A percentile compares a stretch with the other conserved stretches of the same genome.
These are phyloP conservation scores for Pseudorhombus dupliciocellatus DNA, from an alignment of 2,113 vertebrate species.

Conservation along the genomic window DNA sequence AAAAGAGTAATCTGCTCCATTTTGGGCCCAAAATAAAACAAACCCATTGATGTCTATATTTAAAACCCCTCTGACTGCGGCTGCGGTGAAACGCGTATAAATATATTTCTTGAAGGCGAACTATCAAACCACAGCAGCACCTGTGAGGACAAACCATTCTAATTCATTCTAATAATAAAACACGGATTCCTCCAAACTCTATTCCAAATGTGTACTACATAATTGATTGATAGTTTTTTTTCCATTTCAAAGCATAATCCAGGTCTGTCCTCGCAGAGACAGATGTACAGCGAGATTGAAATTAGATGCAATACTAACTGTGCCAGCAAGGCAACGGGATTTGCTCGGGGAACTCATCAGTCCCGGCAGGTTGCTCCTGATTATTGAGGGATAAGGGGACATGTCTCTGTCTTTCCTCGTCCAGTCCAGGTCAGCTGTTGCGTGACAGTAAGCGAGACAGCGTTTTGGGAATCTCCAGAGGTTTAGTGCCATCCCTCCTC, in stretches of 20 bases:
- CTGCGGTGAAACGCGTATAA: neutral
- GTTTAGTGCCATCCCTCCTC: slow-evolving; percentile 55
- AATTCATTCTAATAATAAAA: neutral
- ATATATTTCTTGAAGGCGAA: no score
- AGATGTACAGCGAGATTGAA: slow-evolving; percentile 10
- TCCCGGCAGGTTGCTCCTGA: slow-evolving; percentile 25
- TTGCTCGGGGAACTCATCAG: slow-evolving; percentile 9
- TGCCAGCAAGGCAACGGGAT: neutral
- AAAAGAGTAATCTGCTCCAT: slow-evolving; percentile 10
- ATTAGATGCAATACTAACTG: neutral
- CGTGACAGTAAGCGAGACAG: slow-evolving; percentile 20
- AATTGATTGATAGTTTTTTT: no score
- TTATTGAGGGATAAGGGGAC: slow-evolving; percentile 29
- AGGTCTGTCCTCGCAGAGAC: slow-evolving; percentile 10
- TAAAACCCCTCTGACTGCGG: neutral
- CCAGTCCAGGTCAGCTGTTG: slow-evolving; percentile 5
- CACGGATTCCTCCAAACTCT: neutral
- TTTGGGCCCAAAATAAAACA: slow-evolving; percentile 19
- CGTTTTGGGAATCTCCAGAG: slow-evolving; percentile 59
- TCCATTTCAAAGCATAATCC: neutral
- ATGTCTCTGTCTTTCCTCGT: neutral
- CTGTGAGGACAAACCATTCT: neutral
- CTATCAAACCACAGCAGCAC: neutral
- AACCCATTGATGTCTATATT: neutral
- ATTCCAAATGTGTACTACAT: neutral